Base-by-base conservation (phyloP, 2,797 vertebrate genomes). In the Pyrocephalus nanus region DNA sequence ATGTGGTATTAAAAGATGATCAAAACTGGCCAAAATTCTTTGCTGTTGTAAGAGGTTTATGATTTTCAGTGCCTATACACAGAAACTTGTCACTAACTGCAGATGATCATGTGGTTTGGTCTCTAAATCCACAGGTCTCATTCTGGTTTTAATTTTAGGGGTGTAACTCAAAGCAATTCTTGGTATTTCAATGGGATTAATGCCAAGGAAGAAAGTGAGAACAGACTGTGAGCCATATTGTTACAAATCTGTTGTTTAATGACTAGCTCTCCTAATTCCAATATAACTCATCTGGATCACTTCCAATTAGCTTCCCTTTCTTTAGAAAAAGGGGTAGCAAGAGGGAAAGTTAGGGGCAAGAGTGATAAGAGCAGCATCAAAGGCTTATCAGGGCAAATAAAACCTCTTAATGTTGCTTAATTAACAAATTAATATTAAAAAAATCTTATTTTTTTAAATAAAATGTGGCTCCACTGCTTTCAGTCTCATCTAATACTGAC, bases 101-200 rank as follows among this genome's bases (percentile, higher is more conserved):
- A 87, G 77, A n/a, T 54, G 30, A 20, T 58, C 42, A 57, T 69
- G 72, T 74, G 66, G 67, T 61, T 88, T 65, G 20, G 12, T 60
- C 20, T n/a, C 15, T 55, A 42, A 90, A 89, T 75, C 23, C 32
- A 58, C 69, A 80, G 77, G 30, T 88, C 32, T 79, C 27, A 22
- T 67, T 89, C 83, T 96, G 84, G 26, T 77, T 91, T 93, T 80
- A 74, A 77, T 94, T 91, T 88, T 51, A 47, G 47, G 64, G 42
- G 43, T 86, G 81, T 89, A 88, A 83, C 69, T 74, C 53, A 53
- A 64, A 85, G 42, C 26, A 86, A 2, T 90, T 94, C 45, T 91
- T 65, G 43, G 27, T 50, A 80, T 87, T 89, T 97, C 34, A 54
- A 1, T 51, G 21, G 38, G 42, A 80, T 75, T 80, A 77, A 82